Conservation (phyloP, 2,113 vertebrate species). For the Oryzias melastigma region DNA sequence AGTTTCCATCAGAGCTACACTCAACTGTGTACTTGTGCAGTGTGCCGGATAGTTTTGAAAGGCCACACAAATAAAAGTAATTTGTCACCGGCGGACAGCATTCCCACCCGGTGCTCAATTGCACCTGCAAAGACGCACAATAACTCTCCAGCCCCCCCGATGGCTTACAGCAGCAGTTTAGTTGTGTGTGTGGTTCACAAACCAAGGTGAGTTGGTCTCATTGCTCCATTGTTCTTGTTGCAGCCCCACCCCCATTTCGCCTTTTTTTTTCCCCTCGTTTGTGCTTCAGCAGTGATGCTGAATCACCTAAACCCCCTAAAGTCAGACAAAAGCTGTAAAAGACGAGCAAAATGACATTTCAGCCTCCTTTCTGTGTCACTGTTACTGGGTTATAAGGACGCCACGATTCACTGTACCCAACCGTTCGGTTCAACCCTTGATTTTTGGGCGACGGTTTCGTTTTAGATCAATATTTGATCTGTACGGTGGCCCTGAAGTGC, state of each 20-base stretch:
- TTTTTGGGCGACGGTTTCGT: too few species aligned
- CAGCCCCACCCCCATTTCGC: neutral
- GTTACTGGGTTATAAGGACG: too few species aligned
- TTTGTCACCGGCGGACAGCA: slow-evolving; percentile 53
- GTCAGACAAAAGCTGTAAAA: slow-evolving; percentile 9
- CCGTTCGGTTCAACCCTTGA: too few species aligned
- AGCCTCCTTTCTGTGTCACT: too few species aligned
- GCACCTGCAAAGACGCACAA: slow-evolving; percentile 34
- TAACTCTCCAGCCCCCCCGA: slow-evolving; percentile 10
- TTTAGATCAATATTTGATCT: too few species aligned
- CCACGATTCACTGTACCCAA: too few species aligned
- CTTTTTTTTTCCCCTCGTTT: neutral
- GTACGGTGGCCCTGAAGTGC: too few species aligned
- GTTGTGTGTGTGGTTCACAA: slow-evolving; percentile 29
- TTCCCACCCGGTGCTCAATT: slow-evolving; percentile 45
- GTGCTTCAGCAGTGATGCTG: slow-evolving; percentile 18
- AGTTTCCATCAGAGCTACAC: slow-evolving; percentile 23
- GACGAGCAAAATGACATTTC: too few species aligned
- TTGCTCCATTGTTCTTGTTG: slow-evolving; percentile 15
- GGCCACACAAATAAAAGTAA: slow-evolving; percentile 50
- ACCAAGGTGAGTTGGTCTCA: slow-evolving; percentile 21
- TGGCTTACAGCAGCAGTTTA: slow-evolving; percentile 33
- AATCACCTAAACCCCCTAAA: slow-evolving; percentile 26
- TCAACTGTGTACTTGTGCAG: slow-evolving; percentile 35
- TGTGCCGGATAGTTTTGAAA: slow-evolving; percentile 32